These are phyloP conservation scores for Perdita meconis DNA, from an alignment of 2,888 invertebrate species.

Conservation along the genomic window DNA sequence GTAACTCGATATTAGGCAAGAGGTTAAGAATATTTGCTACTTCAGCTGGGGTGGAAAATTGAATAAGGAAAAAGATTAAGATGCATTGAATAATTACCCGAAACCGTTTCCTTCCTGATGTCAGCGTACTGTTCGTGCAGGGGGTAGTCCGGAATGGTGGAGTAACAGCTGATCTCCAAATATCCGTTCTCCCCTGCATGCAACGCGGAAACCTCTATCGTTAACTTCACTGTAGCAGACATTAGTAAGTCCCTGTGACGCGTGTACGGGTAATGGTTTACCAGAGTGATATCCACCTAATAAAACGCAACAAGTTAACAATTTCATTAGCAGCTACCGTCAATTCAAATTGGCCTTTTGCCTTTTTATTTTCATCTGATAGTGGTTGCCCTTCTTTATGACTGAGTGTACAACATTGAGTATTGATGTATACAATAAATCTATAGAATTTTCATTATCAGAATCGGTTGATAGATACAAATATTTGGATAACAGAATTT, in stretches of 20 bases:
- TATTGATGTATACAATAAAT: no score
- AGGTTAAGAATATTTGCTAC: no score
- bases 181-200: constrained; percentile 89
- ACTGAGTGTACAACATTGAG: no score
- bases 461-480: no score
- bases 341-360: no score
- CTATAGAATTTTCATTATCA: no score
- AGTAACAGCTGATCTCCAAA: constrained; percentile 90
- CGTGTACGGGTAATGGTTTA: constrained; percentile 76
- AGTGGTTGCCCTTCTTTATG: no score
- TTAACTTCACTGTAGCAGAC: constrained; percentile 89
- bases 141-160: constrained; percentile 91
- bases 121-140: constrained; percentile 91
- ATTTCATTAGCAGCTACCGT: no score
- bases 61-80: not conserved
- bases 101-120: constrained; percentile 89
- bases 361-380: no score
- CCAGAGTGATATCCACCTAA: constrained; percentile 77
- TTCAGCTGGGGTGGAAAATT: not conserved
- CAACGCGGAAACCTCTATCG: constrained; percentile 90
- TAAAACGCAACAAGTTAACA: not conserved
- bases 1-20: no score
- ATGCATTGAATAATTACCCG: constrained; percentile 86
- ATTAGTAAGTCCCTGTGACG: constrained; percentile 72
- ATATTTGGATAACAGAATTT: no score